Evolutionary conservation across 2,113 vertebrate genomes (phyloP), one percentile per base, ranked within the genome.

Genomic region (Scophthalmus maximus): DNA sequence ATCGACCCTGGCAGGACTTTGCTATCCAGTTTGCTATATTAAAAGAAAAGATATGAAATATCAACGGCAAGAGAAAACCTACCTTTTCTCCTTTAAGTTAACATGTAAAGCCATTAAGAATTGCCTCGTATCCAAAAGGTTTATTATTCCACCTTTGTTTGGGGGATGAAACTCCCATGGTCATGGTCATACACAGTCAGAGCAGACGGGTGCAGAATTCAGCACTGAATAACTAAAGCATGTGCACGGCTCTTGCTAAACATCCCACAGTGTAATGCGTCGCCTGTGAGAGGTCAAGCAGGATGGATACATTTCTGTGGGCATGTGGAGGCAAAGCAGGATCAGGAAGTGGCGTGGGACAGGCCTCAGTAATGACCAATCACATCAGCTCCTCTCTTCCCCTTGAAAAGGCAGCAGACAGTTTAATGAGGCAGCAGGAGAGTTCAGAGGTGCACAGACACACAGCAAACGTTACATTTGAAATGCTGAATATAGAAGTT

Each of bases 361-460:
- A 27, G 32, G 20, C 52, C 30, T 52, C 52, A 17, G 9, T 66
- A 69, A 58, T 17, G 12, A n/a, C 36, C 65, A 61, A 26, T 71
- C 47, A 66, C 18, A 6, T 60, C 29, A 47, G 59, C 46, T 66
- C 53, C 18, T 34, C 46, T 66, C 53, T 22, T 34, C 58, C 49
- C 47, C 38, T 59, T 38, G 64, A 52, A 69, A 61, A 73, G 47
- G 40, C 56, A 56, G 62, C 40, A 67, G 30, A 47, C 18, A 44
- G 23, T 47, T 56, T 63, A 67, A 68, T 52, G 68, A 67, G 68
- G 47, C 18, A 8, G 12, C 25, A 58, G 25, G 42, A 40, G n/a
- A 73, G 66, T 49, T 47, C 32, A 34, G 32, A 34, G 10, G 32
- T 15, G 6, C 32, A 52, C 53, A 78, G 0, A 64, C 6, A 46